Evolutionary conservation across 1,140 invertebrate species (phyloP).

Genomic region (Drosophila ficusphila): DNA sequence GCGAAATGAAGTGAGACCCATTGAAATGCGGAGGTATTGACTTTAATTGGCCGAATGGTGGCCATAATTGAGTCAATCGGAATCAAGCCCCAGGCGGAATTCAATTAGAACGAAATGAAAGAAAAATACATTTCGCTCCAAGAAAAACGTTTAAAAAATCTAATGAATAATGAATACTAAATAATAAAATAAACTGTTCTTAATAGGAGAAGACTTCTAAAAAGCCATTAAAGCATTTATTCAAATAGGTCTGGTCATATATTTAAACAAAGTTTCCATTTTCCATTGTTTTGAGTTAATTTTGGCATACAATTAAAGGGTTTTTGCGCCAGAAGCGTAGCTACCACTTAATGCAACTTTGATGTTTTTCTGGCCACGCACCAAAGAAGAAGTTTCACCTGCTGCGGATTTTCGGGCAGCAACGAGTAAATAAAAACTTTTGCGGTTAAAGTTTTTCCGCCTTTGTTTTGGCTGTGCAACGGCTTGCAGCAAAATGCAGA

Average conservation of each 20-base stretch:
- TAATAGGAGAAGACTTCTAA: no score
- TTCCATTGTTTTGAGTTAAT: conserved; percentile 2
- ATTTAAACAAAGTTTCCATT: conserved; percentile 1
- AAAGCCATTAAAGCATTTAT: no score
- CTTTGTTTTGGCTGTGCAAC: conserved; percentile 34
- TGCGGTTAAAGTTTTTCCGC: conserved; percentile 54
- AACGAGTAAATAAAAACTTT: conserved; percentile 52
- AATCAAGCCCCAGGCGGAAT: neutral
- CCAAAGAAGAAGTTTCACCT: conserved; percentile 48
- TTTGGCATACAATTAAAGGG: conserved; percentile 61
- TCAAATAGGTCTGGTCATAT: neutral
- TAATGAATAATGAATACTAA: no score
- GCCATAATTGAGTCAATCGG: conserved; percentile 25
- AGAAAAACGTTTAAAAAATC: no score
- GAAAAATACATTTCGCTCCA: no score
- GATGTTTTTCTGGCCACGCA: conserved; percentile 63
- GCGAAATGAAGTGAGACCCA: conserved; percentile 28
- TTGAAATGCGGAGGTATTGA: neutral
- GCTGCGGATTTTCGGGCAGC: conserved; percentile 41
- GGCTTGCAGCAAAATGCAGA: conserved; percentile 3
- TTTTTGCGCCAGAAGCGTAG: conserved; percentile 9
- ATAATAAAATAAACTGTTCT: no score
- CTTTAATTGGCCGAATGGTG: conserved; percentile 27
- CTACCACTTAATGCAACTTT: conserved; percentile 74
- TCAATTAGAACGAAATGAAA: no score